Evolutionary conservation across 1,140 invertebrate species (phyloP).

Genomic region (Listronotus bonariensis): DNA sequence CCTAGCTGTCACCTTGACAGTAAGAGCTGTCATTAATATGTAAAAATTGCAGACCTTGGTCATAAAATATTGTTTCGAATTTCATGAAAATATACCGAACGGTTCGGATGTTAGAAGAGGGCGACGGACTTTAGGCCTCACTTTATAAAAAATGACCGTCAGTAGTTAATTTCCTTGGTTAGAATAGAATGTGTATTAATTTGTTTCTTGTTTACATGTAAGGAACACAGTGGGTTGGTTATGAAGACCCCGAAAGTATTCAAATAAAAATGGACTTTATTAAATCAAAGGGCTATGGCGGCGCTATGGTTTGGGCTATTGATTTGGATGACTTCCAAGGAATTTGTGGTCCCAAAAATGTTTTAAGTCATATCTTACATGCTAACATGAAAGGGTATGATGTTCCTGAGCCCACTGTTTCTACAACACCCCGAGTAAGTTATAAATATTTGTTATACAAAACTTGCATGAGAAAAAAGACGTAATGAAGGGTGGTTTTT

Average conservation of each 20-base stretch:
- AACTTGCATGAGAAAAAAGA: no score
- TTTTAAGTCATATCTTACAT: constrained; percentile 72
- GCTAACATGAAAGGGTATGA: constrained; percentile 74
- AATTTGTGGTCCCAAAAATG: constrained; percentile 74
- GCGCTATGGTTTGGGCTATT: constrained; percentile 88
- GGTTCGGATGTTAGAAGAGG: no score
- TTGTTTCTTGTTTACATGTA: neutral
- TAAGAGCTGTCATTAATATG: no score
- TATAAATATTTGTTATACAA: neutral
- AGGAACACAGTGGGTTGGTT: constrained; percentile 89
- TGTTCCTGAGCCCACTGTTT: constrained; percentile 70
- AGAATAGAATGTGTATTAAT: no score
- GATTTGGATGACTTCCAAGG: constrained; percentile 86
- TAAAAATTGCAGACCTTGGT: no score
- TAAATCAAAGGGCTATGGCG: constrained; percentile 78
- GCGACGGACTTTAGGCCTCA: no score
- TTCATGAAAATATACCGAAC: no score
- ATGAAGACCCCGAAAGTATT: constrained; percentile 79
- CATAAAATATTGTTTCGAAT: no score
- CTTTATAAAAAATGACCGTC: no score
- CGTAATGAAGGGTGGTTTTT: no score
- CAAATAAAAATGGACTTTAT: constrained; percentile 88
- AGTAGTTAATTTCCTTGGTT: no score
- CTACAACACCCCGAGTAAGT: constrained; percentile 70
- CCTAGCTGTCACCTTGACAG: no score